Evolutionary conservation across 2,797 vertebrate genomes (phyloP), one percentile per base, ranked within the genome.

Genomic region (Melanotaenia boesemani): DNA sequence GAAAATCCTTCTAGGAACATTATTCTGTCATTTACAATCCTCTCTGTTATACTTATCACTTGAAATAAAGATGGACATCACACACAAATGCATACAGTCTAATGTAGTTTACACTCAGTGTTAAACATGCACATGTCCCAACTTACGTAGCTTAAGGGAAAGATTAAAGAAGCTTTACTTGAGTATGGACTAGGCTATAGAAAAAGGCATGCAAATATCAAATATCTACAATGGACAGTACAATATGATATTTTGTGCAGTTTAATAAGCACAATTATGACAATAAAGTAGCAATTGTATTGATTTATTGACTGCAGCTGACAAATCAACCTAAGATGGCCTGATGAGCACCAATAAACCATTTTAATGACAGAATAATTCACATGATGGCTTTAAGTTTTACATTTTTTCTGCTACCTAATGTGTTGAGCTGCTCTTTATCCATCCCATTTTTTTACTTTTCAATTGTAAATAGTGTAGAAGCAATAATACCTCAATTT

Each of bases 131-230:
- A 67, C 55, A 74, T 6, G 13, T 10, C 39, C 9, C 78, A 88
- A 86, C 81, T 82, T 72, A 59, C 85, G 82, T 77, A 87, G 72
- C 86, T 86, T 86, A 87, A 83, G 73, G 82, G 39, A 15, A 61
- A 79, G 86, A 89, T 90, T 88, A 91, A 26, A 82, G 59, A 62
- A 73, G 83, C 86, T 89, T 91, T 81, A 81, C 65, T 57, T 50
- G 63, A 65, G 26, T 69, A 30, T 56, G 63, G 60, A 59, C 22
- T 20, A 34, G 57, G 70, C 15, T 86, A 79, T 68, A 68, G 28
- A 82, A 80, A 80, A 74, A 50, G 39, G 22, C 30, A 48, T 22
- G 1, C 8, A 70, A 63, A 74, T 77, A 84, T 86, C 8, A 70
- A 63, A 74, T 77, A 84, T 86, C 83, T 79, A 79, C 62, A 79